Evolutionary conservation across 2,888 invertebrate genomes (phyloP).

Genomic region (Agapetus fuscipes): DNA sequence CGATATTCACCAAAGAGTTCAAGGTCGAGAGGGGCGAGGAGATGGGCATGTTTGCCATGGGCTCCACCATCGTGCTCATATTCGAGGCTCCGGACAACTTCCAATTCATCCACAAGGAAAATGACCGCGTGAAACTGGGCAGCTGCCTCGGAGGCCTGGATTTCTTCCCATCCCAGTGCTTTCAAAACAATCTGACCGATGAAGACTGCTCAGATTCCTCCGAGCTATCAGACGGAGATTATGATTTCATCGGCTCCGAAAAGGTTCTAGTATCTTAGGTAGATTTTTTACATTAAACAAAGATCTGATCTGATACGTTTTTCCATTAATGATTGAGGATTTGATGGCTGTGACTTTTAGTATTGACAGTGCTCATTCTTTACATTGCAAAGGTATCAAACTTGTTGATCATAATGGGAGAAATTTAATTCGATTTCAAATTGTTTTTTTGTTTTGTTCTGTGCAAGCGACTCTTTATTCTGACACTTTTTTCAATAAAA

Average conservation of each 20-base stretch:
- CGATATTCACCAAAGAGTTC: slow-evolving; percentile 30
- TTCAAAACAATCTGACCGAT: slow-evolving; percentile 1
- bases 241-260: slow-evolving; percentile 14
- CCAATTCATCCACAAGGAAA: slow-evolving; percentile 24
- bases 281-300: too few relatives aligned
- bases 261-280: slow-evolving; percentile 12
- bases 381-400: too few relatives aligned
- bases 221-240: too few relatives aligned
- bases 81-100: slow-evolving; percentile 61
- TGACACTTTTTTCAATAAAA: too few relatives aligned
- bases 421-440: too few relatives aligned
- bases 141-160: slow-evolving; percentile 15
- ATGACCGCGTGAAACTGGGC: slow-evolving; percentile 14
- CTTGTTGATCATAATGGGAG: too few relatives aligned
- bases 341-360: not conserved
- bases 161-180: slow-evolving; percentile 5
- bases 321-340: not conserved
- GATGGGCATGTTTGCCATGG: slow-evolving; percentile 64
- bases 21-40: slow-evolving; percentile 44
- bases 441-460: too few relatives aligned
- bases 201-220: not conserved
- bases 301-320: too few relatives aligned
- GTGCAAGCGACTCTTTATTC: too few relatives aligned
- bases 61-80: slow-evolving; percentile 64
- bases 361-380: not conserved